Evolutionary conservation across 2,113 vertebrate species (phyloP).

Genomic region (Aegithalos caudatus): DNA sequence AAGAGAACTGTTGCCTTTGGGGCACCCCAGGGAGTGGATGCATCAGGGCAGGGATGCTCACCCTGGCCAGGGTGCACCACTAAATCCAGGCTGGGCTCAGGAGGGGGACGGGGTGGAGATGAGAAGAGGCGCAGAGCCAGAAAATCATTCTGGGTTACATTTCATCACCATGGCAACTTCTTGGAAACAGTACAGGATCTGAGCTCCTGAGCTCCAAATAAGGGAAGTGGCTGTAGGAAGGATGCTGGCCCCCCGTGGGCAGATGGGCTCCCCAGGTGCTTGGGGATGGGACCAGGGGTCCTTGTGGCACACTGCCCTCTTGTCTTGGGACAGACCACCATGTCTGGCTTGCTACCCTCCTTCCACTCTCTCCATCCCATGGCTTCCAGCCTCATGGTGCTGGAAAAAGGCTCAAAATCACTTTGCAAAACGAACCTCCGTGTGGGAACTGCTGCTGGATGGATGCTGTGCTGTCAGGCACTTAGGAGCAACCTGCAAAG

Average conservation of each 20-base stretch:
- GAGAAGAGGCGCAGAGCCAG: background rate
- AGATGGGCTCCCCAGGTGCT: background rate
- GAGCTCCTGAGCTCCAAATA: slow-evolving; percentile 67
- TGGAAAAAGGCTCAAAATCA: background rate
- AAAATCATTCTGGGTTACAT: slow-evolving; percentile 36
- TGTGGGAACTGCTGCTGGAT: background rate
- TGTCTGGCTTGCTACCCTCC: background rate
- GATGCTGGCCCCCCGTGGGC: background rate
- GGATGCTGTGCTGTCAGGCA: background rate
- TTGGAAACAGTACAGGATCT: slow-evolving; percentile 36
- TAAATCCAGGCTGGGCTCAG: background rate
- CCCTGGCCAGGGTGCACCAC: background rate
- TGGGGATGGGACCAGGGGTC: background rate
- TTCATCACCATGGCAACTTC: slow-evolving; percentile 54
- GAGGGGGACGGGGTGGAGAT: background rate
- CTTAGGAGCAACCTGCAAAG: background rate
- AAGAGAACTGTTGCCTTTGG: background rate
- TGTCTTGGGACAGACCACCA: background rate
- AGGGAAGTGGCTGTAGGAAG: slow-evolving; percentile 30
- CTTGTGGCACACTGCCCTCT: background rate
- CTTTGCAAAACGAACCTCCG: background rate
- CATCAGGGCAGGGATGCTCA: background rate
- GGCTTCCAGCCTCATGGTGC: background rate
- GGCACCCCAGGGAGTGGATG: background rate
- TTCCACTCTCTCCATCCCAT: background rate